These are phyloP conservation scores for Lasaia peninsularis DNA, from an alignment of 1,140 invertebrate genomes.

Conservation along the genomic window DNA sequence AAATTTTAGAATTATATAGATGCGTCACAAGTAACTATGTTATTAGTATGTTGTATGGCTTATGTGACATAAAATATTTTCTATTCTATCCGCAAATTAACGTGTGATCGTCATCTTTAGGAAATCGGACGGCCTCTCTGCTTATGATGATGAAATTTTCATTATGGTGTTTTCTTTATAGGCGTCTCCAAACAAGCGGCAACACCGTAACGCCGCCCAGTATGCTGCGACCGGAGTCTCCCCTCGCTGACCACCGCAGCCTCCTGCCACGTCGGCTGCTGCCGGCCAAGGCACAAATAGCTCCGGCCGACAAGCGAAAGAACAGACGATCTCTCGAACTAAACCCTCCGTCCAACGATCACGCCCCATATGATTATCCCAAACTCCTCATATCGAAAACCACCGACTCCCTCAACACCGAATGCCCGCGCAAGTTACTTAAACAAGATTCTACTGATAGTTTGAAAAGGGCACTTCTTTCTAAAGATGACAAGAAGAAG, in stretches of 20 bases:
- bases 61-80: too few relatives aligned
- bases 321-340: conserved; percentile 66
- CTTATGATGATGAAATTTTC: too few relatives aligned
- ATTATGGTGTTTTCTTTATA: conserved; percentile 44
- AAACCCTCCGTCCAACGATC: conserved; percentile 56
- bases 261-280: conserved; percentile 63
- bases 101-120: too few relatives aligned
- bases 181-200: conserved; percentile 51
- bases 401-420: conserved; percentile 65
- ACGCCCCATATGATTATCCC: conserved; percentile 61
- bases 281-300: conserved; percentile 65
- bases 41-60: too few relatives aligned
- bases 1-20: too few relatives aligned
- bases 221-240: conserved; percentile 71
- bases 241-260: conserved; percentile 70
- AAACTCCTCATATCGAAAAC: conserved; percentile 71
- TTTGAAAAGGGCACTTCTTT: conserved; percentile 56
- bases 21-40: too few relatives aligned
- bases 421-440: conserved; percentile 59
- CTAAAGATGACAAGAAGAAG: conserved; percentile 65
- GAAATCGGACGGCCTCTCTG: too few relatives aligned
- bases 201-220: conserved; percentile 44
- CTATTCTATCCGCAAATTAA: too few relatives aligned
- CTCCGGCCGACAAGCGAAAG: conserved; percentile 62
- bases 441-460: conserved; percentile 70